Evolutionary conservation across 1,140 invertebrate genomes (phyloP), one percentile per base, ranked within the genome.

Genomic region (Chironomus striatipennis): DNA sequence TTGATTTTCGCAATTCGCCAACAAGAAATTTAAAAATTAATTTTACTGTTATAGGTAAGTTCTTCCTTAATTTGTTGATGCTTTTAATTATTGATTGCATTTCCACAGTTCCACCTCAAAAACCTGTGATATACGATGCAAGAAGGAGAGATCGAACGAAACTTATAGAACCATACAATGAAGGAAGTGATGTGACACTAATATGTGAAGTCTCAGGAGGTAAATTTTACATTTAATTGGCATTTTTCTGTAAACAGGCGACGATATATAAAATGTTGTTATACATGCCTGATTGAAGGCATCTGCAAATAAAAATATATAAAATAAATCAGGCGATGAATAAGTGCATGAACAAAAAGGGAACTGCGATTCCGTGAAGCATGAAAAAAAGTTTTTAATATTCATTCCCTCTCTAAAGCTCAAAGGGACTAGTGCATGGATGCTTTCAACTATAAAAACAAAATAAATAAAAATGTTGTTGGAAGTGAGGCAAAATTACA

Each of bases 171-270:
- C 91, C 93, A 76, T 95, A 94, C 83, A 93, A 94, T 79, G 93
- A 96, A 83, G 93, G 93, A 43, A 88, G 89, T 47, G 90, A 92
- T 81, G 88, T 95, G 34, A 86, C 89, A 75, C 88, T 96, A 18
- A 89, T 91, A 76, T 96, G 94, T 82, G 92, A 95, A 85, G 93
- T 94, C 2, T 87, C 88, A 79, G 93, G 93, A 87, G 94, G 94
- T 96, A 87, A 89, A 88, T 85, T 17, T 72, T 65, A 73, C 6
- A 21, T 21, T 17, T 15, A 43, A 7, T 43, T 43, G 15, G 9
- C 8, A 47, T 47, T 47, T 8, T 1, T 12, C 9, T 47, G 8
- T 12, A 47, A 12, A 43, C 5, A 43, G 12, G 70, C 74, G 74
- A 73, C 74, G 75, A 75, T 77, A 74, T 73, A 65, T 64, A 75